Percentiles rank a stretch among this genome's conserved stretches.
Evolutionary conservation across 2,888 invertebrate genomes (phyloP).

Genomic region (Busseola fusca): DNA sequence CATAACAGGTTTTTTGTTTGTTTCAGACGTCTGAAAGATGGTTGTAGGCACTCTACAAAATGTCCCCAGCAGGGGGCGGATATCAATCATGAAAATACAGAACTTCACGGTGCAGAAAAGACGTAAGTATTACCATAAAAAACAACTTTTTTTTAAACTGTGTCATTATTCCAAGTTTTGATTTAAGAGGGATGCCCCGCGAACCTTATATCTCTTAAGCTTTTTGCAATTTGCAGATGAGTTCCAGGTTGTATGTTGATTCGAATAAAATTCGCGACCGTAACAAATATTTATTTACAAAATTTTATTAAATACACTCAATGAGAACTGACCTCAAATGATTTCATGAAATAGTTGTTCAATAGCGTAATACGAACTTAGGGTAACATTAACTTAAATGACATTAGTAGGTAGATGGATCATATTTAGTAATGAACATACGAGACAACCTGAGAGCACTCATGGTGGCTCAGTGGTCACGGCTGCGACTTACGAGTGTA

Average conservation of each 20-base stretch:
- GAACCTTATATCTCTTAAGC: background rate
- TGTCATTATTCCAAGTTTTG: background rate
- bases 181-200: background rate
- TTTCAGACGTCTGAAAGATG: slow-evolving; percentile 77
- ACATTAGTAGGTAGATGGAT: background rate
- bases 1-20: slow-evolving; percentile 54
- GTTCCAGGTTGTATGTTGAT: background rate
- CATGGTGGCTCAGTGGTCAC: no score
- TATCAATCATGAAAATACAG: slow-evolving; percentile 82
- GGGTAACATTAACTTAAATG: no score
- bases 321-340: background rate
- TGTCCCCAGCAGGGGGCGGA: slow-evolving; percentile 81
- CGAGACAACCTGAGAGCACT: no score
- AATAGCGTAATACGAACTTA: background rate
- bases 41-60: slow-evolving; percentile 78
- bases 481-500: no score
- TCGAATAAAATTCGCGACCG: no score
- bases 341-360: background rate
- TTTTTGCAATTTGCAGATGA: background rate
- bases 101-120: slow-evolving; percentile 79
- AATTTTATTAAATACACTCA: no score
- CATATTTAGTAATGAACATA: background rate
- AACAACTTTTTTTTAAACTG: background rate
- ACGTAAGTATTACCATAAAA: slow-evolving; percentile 71
- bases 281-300: no score